Evolutionary conservation across 1,140 invertebrate species (phyloP), one percentile per base, ranked within the genome.

Genomic region (Linepithema humile): DNA sequence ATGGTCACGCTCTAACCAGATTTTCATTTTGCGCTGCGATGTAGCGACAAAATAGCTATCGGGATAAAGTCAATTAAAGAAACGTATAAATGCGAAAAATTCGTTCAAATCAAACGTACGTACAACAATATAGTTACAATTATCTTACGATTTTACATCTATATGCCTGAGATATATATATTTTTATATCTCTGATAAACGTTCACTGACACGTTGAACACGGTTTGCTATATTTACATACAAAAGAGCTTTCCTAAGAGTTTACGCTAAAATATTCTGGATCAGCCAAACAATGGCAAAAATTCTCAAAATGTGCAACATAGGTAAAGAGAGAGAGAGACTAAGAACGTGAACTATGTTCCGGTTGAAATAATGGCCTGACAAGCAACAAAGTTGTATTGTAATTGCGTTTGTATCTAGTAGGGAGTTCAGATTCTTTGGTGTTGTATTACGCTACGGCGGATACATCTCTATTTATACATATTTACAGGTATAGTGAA

Each of bases 11-110:
- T 69, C 45, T 69, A 69, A 15, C 7, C n/a, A 55, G 48, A 80
- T 80, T 70, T 80, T 55, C 7, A 69, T 80, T 77, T 77, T 5
- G 17, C 17, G 17, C 9, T 70, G 26, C 20, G 55, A 70, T 23
- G 7, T 12, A 5, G 10, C 6, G 5, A 53, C 32, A 9, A 23
- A 1, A 1, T 26, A 38, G 5, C 35, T 4, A 40, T 26, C 26
- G n/a, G 35, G 3, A 50, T 35, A 80, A 80, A 69, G 29, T 0
- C 12, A 78, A 55, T 78, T 20, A 43, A 77, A 48, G 20, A 38
- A 50, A 69, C 6, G 10, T 20, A 65, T 40, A 40, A 40, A 53
- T n/a, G n/a, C n/a, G n/a, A 48, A 38, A 35, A 15, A 38, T 1
- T 35, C 9, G 40, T 45, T 60, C n/a, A 17, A 78, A 78, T 40